A percentile compares a stretch with the other conserved stretches of the same genome.
These are phyloP conservation scores for Trissonchulus latispiculum DNA, from an alignment of 2,888 invertebrate species.

Conservation along the genomic window DNA sequence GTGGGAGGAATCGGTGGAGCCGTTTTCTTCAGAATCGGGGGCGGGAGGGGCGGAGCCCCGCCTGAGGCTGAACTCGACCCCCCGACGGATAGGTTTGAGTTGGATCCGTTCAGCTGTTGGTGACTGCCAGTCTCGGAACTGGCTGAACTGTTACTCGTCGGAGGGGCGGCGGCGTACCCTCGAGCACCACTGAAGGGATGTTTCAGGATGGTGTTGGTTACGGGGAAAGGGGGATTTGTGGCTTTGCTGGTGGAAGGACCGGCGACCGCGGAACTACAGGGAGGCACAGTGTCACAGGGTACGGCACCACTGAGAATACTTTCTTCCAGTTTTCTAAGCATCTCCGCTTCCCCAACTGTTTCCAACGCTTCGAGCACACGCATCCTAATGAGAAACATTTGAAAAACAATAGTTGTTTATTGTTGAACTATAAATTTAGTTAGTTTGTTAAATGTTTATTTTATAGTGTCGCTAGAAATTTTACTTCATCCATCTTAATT, in stretches of 20 bases:
- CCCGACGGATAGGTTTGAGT: neutral
- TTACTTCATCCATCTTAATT: too few relatives aligned
- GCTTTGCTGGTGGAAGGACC: conserved; percentile 11
- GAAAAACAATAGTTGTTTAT: too few relatives aligned
- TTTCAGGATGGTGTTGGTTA: conserved; percentile 26
- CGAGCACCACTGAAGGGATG: conserved; percentile 16
- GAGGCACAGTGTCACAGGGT: conserved; percentile 16
- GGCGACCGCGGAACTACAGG: neutral
- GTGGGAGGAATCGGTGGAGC: neutral
- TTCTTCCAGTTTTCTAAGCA: conserved; percentile 36
- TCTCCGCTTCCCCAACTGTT: conserved; percentile 37
- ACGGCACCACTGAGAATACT: conserved; percentile 30
- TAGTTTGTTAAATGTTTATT: too few relatives aligned
- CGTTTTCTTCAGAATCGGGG: neutral
- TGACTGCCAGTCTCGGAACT: neutral
- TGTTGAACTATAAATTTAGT: too few relatives aligned
- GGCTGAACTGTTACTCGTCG: neutral
- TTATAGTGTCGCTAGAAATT: too few relatives aligned
- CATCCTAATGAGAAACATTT: conserved; percentile 30
- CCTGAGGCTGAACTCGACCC: neutral
- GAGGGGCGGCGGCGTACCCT: neutral
- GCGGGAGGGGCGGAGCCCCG: neutral
- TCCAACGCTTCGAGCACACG: conserved; percentile 41
- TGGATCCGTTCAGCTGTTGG: neutral
- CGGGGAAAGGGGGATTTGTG: conserved; percentile 16